A percentile compares a stretch with the other conserved stretches of the same genome.
Conservation (phyloP, 2,797 vertebrate genomes). For the Emys orbicularis region DNA sequence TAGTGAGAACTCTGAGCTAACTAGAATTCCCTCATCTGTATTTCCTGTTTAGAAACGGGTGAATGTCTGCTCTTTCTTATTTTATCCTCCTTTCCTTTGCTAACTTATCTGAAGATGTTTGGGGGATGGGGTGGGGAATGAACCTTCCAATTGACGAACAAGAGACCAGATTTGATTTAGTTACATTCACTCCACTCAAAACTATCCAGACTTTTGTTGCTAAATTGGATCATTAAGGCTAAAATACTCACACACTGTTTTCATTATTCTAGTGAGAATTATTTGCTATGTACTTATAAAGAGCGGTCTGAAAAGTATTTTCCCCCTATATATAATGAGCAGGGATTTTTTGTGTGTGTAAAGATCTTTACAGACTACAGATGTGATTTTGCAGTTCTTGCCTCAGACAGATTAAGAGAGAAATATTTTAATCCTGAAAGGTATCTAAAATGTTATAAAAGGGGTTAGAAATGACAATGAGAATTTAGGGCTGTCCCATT, state of each 20-base stretch:
- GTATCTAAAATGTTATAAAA: constrained; percentile 42
- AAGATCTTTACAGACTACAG: constrained; percentile 41
- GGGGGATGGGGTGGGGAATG: neutral
- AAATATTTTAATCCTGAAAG: constrained; percentile 16
- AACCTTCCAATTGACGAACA: constrained; percentile 21
- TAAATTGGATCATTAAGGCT: constrained; percentile 51
- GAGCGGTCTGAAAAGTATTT: constrained; percentile 30
- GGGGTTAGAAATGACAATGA: neutral
- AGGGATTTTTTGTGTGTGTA: constrained; percentile 53
- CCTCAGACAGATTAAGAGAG: neutral
- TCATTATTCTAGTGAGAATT: constrained; percentile 41
- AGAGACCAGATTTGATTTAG: constrained; percentile 42
- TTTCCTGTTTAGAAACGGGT: constrained; percentile 18
- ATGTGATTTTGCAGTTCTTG: constrained; percentile 34
- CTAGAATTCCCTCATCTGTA: constrained; percentile 12
- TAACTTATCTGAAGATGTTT: constrained; percentile 26
- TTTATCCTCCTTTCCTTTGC: constrained; percentile 46
- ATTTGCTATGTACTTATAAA: constrained; percentile 21
- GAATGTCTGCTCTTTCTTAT: constrained; percentile 8
- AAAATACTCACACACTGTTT: constrained; percentile 28
- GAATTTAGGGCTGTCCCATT: neutral
- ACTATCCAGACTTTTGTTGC: constrained; percentile 33
- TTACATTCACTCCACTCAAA: constrained; percentile 44
- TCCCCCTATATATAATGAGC: constrained; percentile 12
- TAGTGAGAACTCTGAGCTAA: neutral